Conservation (phyloP, 2,888 invertebrate species). For the Strigamia maritima region DNA sequence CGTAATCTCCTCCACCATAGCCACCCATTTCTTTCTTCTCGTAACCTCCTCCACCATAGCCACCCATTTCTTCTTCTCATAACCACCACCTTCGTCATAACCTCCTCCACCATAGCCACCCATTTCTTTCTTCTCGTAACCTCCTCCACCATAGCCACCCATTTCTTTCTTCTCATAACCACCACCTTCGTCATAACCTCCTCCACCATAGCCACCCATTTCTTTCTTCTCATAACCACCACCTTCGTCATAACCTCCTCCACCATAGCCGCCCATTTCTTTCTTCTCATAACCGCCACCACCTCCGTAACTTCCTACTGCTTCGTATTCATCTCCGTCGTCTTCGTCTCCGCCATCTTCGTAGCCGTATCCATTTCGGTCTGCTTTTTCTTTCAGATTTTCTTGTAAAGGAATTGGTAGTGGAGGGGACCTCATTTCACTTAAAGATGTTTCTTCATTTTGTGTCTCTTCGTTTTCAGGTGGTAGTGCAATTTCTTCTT, state of each 20-base stretch:
- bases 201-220: not conserved
- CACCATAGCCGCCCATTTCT: not conserved
- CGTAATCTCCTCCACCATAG: not conserved
- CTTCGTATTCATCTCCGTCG: not conserved
- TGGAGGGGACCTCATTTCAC: slow-evolving; percentile 1
- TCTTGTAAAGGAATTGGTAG: not conserved
- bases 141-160: not conserved
- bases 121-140: not conserved
- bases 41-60: not conserved
- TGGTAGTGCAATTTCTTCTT: not conserved
- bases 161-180: not conserved
- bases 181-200: not conserved
- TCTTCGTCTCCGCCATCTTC: not conserved
- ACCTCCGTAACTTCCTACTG: not conserved
- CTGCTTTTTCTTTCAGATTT: not conserved
- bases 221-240: not conserved
- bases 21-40: not conserved
- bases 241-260: not conserved
- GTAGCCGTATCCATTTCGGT: not conserved
- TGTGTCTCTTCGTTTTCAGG: not conserved
- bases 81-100: too few relatives aligned
- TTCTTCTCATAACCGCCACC: not conserved
- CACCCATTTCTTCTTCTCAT: not conserved
- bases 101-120: not conserved
- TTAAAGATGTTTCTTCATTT: not conserved